These are phyloP conservation scores for Leptinotarsa haldemani DNA, from an alignment of 2,888 invertebrate genomes.

Conservation along the genomic window DNA sequence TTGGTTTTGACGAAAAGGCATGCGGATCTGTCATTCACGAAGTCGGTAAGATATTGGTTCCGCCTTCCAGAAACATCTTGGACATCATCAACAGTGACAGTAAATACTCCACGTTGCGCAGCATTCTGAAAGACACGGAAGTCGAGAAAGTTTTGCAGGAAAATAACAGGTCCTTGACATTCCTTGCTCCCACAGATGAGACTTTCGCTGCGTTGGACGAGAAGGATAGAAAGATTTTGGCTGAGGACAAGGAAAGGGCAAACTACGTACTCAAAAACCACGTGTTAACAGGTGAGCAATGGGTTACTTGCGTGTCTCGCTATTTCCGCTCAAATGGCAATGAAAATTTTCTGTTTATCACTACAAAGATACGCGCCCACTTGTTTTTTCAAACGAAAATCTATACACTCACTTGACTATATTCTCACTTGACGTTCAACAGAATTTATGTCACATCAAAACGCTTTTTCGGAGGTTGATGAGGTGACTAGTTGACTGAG, in stretches of 20 bases:
- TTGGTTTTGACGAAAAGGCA: slow-evolving; percentile 72
- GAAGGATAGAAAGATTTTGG: slow-evolving; percentile 64
- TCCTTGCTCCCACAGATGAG: slow-evolving; percentile 72
- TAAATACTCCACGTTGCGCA: slow-evolving; percentile 65
- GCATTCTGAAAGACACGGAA: slow-evolving; percentile 66
- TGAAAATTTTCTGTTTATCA: too few relatives aligned
- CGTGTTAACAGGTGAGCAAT: slow-evolving; percentile 65
- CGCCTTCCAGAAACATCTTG: slow-evolving; percentile 67
- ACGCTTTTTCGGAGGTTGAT: too few relatives aligned
- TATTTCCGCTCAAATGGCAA: too few relatives aligned
- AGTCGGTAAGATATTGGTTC: slow-evolving; percentile 71
- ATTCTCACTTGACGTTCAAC: too few relatives aligned
- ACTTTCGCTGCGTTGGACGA: slow-evolving; percentile 68
- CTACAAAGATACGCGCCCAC: too few relatives aligned
- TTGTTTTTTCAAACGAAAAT: too few relatives aligned
- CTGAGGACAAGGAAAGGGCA: slow-evolving; percentile 67
- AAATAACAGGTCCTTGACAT: slow-evolving; percentile 67
- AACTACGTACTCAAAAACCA: slow-evolving; percentile 68
- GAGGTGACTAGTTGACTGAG: too few relatives aligned
- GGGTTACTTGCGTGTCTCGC: too few relatives aligned
- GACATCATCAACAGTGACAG: slow-evolving; percentile 66
- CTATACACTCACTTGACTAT: too few relatives aligned
- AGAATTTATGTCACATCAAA: too few relatives aligned
- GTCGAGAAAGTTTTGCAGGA: slow-evolving; percentile 66
- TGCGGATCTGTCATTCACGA: slow-evolving; percentile 78